Evolutionary conservation across 1,140 invertebrate species (phyloP), one percentile per base, ranked within the genome.

Genomic region (Antheraea pernyi): DNA sequence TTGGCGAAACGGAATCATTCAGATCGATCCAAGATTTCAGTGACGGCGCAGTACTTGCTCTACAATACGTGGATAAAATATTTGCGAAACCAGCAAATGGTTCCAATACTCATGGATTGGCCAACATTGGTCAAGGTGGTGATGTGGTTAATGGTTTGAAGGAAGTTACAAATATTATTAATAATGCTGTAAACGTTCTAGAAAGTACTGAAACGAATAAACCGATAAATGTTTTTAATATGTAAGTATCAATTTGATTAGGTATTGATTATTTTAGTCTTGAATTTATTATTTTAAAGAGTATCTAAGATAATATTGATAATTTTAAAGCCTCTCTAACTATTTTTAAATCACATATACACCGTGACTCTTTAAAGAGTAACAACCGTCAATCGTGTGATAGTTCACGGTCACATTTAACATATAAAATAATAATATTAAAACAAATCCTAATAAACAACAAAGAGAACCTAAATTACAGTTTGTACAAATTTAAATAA

Each of bases 1-100:
- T 91, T 70, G 82, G 84, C 0, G 83, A 90, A 36, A 92, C 89
- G 2, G 78, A 91, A 63, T 71, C 81, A 3, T 93, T 76, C 65
- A 84, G 82, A 75, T 73, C 80, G 2, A 53, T 92, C 7, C 72
- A 76, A 74, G 84, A 84, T 9, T 67, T 86, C 6, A 59, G 84
- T 8, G 84, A 91, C 30, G 73, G 80, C 0, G 30, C 74, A 19
- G 68, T 84, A 10, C 64, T 75, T 13, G 82, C 75, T 0, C 19
- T 88, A 0, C 72, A 86, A 65, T 90, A 84, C 73, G 77, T 90
- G 64, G 69, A 82, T 65, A 89, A 82, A 74, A 70, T 89, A 69
- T 65, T 85, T 39, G 61, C 61, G 22, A 83, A 73, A 65, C 65
- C 70, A 68, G 19, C 48, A 18, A 59, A 74, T 63, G 61, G 13